Conservation (phyloP, 2,797 vertebrate species). For the Pseudochirops cupreus region DNA sequence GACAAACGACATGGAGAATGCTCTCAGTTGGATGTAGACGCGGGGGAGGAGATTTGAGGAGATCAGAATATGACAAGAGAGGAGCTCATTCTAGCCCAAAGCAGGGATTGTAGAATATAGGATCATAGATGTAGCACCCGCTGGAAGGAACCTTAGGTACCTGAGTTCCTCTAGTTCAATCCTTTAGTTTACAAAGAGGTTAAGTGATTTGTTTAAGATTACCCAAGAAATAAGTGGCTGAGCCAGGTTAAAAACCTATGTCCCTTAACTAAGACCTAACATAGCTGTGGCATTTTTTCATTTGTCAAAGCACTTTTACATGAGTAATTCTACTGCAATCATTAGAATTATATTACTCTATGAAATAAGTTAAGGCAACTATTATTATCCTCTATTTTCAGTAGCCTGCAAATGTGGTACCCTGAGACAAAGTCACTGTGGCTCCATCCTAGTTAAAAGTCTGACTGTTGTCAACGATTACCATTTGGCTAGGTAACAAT, state of each 20-base stretch:
- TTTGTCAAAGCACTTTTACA: not conserved
- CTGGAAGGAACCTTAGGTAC: too few species aligned
- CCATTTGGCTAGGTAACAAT: not conserved
- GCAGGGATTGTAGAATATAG: too few species aligned
- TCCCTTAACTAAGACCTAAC: not conserved
- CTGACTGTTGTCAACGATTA: not conserved
- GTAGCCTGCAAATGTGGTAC: not conserved
- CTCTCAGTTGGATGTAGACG: too few species aligned
- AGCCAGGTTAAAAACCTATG: not conserved
- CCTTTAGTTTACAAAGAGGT: not conserved
- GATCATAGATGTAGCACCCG: too few species aligned
- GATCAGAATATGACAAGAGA: too few species aligned
- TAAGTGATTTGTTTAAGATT: not conserved
- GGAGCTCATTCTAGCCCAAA: too few species aligned
- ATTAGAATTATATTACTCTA: not conserved
- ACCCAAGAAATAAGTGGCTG: not conserved
- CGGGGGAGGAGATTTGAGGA: too few species aligned
- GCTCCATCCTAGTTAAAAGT: not conserved
- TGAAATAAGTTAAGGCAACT: not conserved
- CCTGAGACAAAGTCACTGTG: not conserved
- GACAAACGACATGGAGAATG: too few species aligned
- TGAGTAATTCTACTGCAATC: not conserved
- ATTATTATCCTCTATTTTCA: not conserved
- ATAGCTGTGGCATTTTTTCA: not conserved
- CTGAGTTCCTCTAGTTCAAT: too few species aligned